A percentile compares a stretch with the other conserved stretches of the same genome.
phyloP scores from a whole-genome alignment of 2,888 invertebrate species.

The Cephus spinipes region DNA sequence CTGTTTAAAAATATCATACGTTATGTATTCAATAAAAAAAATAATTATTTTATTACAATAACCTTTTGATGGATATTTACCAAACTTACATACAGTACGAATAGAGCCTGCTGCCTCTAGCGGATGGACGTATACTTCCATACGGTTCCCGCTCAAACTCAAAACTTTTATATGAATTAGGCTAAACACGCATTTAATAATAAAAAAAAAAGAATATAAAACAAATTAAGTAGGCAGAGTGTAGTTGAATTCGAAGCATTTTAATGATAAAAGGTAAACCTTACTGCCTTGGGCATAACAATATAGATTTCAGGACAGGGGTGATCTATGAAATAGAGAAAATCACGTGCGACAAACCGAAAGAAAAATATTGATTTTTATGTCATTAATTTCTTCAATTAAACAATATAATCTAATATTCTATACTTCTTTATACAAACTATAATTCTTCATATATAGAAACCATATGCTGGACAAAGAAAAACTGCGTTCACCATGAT shows the following conservation, averaged over 20 bases:
- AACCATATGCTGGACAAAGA: not conserved
- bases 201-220: not conserved
- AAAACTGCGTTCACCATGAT: not conserved
- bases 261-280: not conserved
- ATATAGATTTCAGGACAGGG: not conserved
- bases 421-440: not conserved
- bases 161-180: not conserved
- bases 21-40: not conserved
- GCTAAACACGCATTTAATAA: not conserved
- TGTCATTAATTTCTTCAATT: not conserved
- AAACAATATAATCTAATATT: not conserved
- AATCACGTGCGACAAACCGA: not conserved
- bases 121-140: not conserved
- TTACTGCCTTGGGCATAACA: not conserved
- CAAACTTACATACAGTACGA: not conserved
- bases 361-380: not conserved
- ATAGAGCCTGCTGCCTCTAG: not conserved
- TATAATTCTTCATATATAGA: not conserved
- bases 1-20: not conserved
- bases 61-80: not conserved
- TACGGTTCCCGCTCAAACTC: not conserved
- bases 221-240: not conserved
- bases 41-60: not conserved
- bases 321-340: not conserved
- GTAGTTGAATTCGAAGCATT: not conserved